A percentile compares a stretch with the other conserved stretches of the same genome.
phyloP scores from a whole-genome alignment of 2,113 vertebrate genomes.

The Misgurnus mizolepis region DNA sequence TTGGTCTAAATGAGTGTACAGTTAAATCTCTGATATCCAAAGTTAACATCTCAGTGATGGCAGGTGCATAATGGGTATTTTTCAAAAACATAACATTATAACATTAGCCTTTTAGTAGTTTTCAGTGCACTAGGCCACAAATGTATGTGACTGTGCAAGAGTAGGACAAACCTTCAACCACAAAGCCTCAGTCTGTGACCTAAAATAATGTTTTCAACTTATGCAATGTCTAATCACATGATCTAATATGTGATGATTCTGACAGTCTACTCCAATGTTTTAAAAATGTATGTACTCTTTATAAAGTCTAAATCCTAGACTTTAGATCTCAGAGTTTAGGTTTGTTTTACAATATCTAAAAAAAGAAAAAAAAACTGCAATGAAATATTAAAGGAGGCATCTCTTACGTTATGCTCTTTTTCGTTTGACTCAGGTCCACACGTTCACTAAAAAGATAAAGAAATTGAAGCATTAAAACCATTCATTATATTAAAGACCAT shows the following conservation, averaged over 20 bases:
- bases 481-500: no score
- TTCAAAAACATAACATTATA: neutral
- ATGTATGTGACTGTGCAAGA: neutral
- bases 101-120: neutral
- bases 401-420: slow-evolving; percentile 43
- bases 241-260: no score
- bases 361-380: neutral
- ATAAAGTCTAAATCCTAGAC: neutral
- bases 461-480: neutral
- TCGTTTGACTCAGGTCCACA: neutral
- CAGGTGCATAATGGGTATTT: neutral
- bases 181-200: no score
- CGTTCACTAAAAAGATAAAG: slow-evolving; percentile 19
- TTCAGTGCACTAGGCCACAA: neutral
- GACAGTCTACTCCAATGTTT: no score
- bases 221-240: no score
- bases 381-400: neutral
- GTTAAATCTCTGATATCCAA: neutral
- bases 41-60: neutral
- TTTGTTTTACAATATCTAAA: neutral
- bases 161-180: no score
- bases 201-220: no score
- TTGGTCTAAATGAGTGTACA: no score
- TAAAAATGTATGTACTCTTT: neutral
- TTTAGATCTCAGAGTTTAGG: neutral